Conservation (phyloP, 2,797 vertebrate species). For the Enteromius radiatus region DNA sequence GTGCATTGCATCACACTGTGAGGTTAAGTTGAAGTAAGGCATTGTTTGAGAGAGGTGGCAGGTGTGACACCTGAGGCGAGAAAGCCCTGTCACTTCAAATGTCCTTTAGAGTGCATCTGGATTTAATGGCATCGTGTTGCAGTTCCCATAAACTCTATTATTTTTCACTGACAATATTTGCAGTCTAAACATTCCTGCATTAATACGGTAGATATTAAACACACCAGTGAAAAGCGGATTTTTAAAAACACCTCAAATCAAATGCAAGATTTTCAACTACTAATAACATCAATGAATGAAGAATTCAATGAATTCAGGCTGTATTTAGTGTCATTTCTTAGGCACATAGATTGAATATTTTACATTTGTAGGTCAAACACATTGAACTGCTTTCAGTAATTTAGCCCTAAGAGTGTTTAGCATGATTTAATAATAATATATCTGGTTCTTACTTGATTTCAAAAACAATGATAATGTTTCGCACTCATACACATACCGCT, state of each 20-base stretch:
- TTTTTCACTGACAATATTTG: not conserved
- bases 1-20: slow-evolving; percentile 2
- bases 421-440: not conserved
- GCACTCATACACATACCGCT: not conserved
- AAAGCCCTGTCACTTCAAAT: slow-evolving; percentile 46
- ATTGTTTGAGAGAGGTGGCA: slow-evolving; percentile 32
- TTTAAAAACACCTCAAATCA: not conserved
- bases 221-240: not conserved
- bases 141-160: not conserved
- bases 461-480: not conserved
- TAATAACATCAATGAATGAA: not conserved
- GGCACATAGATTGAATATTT: not conserved
- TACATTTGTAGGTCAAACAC: slow-evolving; percentile 4
- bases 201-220: not conserved
- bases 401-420: not conserved
- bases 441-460: not conserved
- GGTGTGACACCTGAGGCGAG: slow-evolving; percentile 38
- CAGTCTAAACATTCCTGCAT: not conserved
- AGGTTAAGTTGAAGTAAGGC: slow-evolving; percentile 12
- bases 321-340: not conserved
- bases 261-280: slow-evolving; percentile 5
- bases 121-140: slow-evolving; percentile 31
- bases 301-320: not conserved
- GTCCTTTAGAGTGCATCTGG: slow-evolving; percentile 23
- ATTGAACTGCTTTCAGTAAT: not conserved